phyloP scores from a whole-genome alignment of 2,888 invertebrate species.

The Erebia palarica region DNA sequence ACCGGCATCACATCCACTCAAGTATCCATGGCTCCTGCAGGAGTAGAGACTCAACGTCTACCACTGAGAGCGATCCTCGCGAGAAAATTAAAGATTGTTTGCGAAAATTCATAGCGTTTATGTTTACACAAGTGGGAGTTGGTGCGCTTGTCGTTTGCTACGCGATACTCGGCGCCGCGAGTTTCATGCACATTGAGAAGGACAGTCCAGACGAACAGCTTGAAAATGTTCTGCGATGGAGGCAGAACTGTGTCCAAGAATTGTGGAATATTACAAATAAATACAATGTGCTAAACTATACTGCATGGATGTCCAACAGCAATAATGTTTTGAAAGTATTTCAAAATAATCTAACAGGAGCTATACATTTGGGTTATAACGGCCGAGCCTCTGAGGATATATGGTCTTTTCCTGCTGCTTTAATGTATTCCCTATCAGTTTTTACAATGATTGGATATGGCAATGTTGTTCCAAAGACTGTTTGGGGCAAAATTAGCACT shows the following conservation, averaged over 20 bases:
- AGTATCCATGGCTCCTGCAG: slow-evolving; percentile 83
- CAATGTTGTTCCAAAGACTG: slow-evolving; percentile 91
- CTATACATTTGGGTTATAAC: slow-evolving; percentile 88
- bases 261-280: slow-evolving; percentile 87
- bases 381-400: slow-evolving; percentile 86
- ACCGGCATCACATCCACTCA: slow-evolving; percentile 63
- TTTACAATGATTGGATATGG: slow-evolving; percentile 97
- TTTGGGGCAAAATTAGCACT: slow-evolving; percentile 92
- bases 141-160: slow-evolving; percentile 94
- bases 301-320: slow-evolving; percentile 83
- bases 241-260: slow-evolving; percentile 82
- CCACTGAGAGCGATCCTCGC: slow-evolving; percentile 85
- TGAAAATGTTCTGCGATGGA: slow-evolving; percentile 75
- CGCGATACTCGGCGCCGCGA: slow-evolving; percentile 91
- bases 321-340: slow-evolving; percentile 84
- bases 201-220: slow-evolving; percentile 78
- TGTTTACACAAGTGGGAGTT: slow-evolving; percentile 96
- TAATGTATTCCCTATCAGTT: slow-evolving; percentile 94
- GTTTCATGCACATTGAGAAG: slow-evolving; percentile 90
- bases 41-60: slow-evolving; percentile 86
- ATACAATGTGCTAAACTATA: slow-evolving; percentile 86
- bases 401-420: slow-evolving; percentile 93
- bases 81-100: slow-evolving; percentile 93
- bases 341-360: slow-evolving; percentile 85
- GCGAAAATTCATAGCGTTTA: slow-evolving; percentile 92